Evolutionary conservation across 2,113 vertebrate species (phyloP), one percentile per base, ranked within the genome.

Genomic region (Porphyrio hochstetteri): DNA sequence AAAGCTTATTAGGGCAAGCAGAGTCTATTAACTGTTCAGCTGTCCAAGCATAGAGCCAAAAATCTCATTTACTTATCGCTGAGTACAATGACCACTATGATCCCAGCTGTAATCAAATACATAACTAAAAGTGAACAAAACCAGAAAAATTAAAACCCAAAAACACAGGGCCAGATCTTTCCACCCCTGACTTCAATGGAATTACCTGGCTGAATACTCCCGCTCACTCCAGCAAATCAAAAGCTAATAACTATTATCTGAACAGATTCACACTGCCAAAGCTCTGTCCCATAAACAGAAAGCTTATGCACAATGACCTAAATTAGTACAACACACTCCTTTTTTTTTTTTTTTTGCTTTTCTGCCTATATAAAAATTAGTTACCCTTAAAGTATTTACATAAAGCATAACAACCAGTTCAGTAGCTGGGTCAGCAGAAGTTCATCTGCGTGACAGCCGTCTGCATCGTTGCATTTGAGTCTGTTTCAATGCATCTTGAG

Each of bases 31-130:
- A 94, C 71, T 90, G 70, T 92, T 95, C 79, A 90, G 83, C 76
- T 74, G 61, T 86, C 70, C 35, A 87, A 77, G 86, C 50, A 90
- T 0, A 92, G 71, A 94, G 68, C 78, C 78, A 79, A 92, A 93
- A 91, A 86, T 65, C 74, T 76, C 76, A 10, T 95, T 96, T 92
- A 93, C 82, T 97, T 97, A 88, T 69, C 93, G 86, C 53, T 1
- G 4, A 91, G 57, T 82, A 93, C 65, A 91, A 92, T n/a, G 82
- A 81, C 77, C 64, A 75, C 82, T 72, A 87, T 16, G 83, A 93
- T 78, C 83, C 80, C 93, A 91, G 84, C 35, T 87, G 74, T 64
- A 84, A 95, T 57, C 82, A 95, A 78, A 60, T 28, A 92, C 69
- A 77, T 63, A 52, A 94, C 2, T 53, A 55, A 29, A 94, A 95